Evolutionary conservation across 2,888 invertebrate species (phyloP), one percentile per base, ranked within the genome.

Genomic region (Orthonevra nobilis): DNA sequence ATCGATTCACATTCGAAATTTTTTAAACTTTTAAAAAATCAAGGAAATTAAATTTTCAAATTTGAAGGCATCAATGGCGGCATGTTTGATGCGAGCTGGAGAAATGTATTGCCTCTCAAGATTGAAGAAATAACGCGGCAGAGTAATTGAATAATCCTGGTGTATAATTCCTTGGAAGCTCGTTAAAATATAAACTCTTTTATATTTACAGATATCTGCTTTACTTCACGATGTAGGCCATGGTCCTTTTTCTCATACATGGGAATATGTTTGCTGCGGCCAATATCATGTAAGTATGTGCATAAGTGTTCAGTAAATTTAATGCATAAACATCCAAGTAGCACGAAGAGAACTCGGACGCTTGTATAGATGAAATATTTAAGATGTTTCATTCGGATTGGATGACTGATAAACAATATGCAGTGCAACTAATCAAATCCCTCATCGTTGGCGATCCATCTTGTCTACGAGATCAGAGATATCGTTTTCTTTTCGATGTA

Each of bases 191-290:
- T 4, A 23, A 23, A 23, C 48, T 30, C 17, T 1, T 28, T 82
- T 91, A n/a, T 91, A 91, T 84, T 89, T 91, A 7, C 85, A 91
- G 85, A 89, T 93, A 28, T 93, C 93, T 34, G 93, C 91, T 0
- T 88, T 93, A 0, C 90, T 92, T 61, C 93, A 94, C 86, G 93
- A 94, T 84, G 83, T 93, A 9, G 93, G 93, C 0, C 93, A 94
- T 85, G 93, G 93, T 0, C 93, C 93, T 2, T 92, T 91, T 85
- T 92, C 92, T 0, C 93, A 94, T 85, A 82, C 90, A 5, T 94
- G 92, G 91, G 93, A 93, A 82, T 17, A 3, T 2, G 84, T 87
- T 60, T 66, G 48, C 12, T 54, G 9, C 6, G 4, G 34, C 0
- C 2, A 68, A 34, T 83, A 82, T 68, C 12, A 82, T 7, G 82